Evolutionary conservation across 2,113 vertebrate species (phyloP).

Genomic region (Pituophis catenifer): DNA sequence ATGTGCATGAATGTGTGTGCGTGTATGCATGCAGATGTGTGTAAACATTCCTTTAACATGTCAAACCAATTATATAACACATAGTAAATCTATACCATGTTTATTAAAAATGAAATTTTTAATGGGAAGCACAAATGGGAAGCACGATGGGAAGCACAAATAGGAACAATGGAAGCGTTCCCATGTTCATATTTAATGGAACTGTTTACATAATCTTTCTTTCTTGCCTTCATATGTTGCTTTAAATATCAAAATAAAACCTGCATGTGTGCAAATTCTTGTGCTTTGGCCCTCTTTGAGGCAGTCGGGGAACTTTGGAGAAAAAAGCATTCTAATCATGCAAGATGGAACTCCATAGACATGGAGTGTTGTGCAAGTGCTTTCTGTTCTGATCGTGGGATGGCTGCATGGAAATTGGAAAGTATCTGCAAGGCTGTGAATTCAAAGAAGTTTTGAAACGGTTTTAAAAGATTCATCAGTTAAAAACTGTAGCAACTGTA

Average conservation of each 20-base stretch:
- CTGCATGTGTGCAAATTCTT: background rate
- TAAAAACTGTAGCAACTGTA: background rate
- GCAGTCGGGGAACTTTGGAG: background rate
- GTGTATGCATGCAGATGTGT: background rate
- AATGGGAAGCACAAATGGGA: constrained; percentile 18
- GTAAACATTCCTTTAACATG: constrained; percentile 27
- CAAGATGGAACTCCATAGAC: background rate
- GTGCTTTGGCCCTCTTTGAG: background rate
- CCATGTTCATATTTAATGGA: background rate
- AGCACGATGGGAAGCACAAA: constrained; percentile 27
- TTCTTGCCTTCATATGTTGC: background rate
- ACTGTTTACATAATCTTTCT: background rate
- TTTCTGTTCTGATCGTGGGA: background rate
- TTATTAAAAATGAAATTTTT: background rate
- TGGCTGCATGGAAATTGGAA: background rate
- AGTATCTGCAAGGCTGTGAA: background rate
- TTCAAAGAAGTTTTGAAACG: background rate
- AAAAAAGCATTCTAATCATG: background rate
- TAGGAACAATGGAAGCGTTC: constrained; percentile 1
- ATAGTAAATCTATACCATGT: background rate
- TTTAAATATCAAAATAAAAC: background rate
- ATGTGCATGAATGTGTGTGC: background rate
- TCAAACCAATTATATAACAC: background rate
- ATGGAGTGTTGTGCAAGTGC: background rate
- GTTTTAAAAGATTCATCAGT: background rate